phyloP scores from a whole-genome alignment of 1,140 invertebrate genomes.

The Helicoverpa armigera region DNA sequence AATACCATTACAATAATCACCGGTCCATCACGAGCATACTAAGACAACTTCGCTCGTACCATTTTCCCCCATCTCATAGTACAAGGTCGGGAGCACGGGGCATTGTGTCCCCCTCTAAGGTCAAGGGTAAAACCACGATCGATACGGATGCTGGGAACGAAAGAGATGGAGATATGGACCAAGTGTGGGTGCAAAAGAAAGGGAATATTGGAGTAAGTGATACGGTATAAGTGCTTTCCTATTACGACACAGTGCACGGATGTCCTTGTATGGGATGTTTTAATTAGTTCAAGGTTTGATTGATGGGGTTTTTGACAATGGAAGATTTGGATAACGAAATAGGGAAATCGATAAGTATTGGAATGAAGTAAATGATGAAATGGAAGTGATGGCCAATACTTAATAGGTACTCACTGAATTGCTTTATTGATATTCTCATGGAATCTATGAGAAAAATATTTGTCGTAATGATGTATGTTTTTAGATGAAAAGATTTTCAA shows the following conservation, averaged over 20 bases:
- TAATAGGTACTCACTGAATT: too few relatives aligned
- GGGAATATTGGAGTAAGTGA: background rate
- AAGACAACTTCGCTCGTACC: background rate
- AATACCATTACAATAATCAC: background rate
- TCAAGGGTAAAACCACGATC: constrained; percentile 72
- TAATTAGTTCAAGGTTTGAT: constrained; percentile 1
- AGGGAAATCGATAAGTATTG: background rate
- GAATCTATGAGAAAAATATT: too few relatives aligned
- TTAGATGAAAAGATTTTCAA: too few relatives aligned
- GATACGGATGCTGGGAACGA: constrained; percentile 78
- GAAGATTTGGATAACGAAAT: background rate
- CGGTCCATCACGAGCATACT: background rate
- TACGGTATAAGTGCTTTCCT: constrained; percentile 38
- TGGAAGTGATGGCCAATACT: too few relatives aligned
- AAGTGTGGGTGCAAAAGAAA: background rate
- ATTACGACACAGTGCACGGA: background rate
- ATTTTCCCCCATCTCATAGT: constrained; percentile 33
- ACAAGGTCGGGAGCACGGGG: constrained; percentile 65
- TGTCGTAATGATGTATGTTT: too few relatives aligned
- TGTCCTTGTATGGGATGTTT: constrained; percentile 26
- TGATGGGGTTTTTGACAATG: background rate
- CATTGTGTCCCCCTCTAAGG: constrained; percentile 68
- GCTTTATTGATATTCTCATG: too few relatives aligned
- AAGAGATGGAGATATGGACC: constrained; percentile 40
- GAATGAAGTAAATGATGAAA: background rate